Base-by-base conservation (phyloP, 2,113 vertebrate genomes). In the Zosterops japonicus region DNA sequence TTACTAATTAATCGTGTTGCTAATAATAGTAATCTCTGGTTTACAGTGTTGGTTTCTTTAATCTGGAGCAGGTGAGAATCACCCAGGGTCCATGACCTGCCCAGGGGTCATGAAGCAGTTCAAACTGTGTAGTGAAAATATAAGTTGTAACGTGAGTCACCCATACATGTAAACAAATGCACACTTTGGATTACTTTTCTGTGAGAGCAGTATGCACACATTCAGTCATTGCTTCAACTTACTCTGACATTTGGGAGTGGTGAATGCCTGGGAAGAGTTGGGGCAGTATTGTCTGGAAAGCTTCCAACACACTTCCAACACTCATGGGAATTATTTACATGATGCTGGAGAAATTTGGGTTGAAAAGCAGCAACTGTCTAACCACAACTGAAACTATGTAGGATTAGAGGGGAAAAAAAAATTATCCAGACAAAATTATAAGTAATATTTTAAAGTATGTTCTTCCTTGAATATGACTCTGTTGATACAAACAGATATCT, bases 1-100 rank as follows among this genome's bases (percentile, higher is more conserved):
- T 71, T 90, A 71, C 79, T 93, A 89, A 87, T 84, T 89, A 81
- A 52, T 93, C 31, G 50, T 86, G 41, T 75, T 92, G 60, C 88
- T 93, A 97, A 87, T 71, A 93, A 96, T 95, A 94, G 83, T 28
- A 41, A 79, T 46, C 39, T 90, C 83, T 83, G 83, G 39, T 83
- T 95, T 93, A 68, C 21, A 78, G 42, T 50, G 44, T 8, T 80
- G 53, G 2, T 27, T 82, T 80, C 56, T 81, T 63, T 56, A 83
- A 68, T 86, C 85, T 84, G 72, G 60, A 96, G 85, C 89, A 96
- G 83, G 72, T 93, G 93, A 95, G 83, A 89, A 86, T 68, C 35
- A 70, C 42, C 12, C 59, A n/a, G 50, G 14, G 39, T 80, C 60
- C 76, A 63, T 88, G 90, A 94, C 75, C 89, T 74, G 46, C 52